Percentiles rank a stretch among this genome's conserved stretches.
phyloP scores from a whole-genome alignment of 1,140 invertebrate species.

The Pseudoatta argentina region DNA sequence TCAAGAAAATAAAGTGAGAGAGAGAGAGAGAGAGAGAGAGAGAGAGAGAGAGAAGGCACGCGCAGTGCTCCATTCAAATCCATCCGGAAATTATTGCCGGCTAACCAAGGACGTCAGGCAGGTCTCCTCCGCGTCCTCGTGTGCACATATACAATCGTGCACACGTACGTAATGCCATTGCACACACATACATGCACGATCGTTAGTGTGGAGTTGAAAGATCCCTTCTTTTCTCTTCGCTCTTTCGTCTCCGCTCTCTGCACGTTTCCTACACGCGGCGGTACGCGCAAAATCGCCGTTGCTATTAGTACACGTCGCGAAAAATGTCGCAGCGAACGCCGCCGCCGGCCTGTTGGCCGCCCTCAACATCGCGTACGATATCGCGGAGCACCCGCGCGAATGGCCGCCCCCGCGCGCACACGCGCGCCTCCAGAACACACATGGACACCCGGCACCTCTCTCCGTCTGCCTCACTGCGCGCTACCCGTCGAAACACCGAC shows the following conservation, averaged over 20 bases:
- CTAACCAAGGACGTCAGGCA: constrained; percentile 78
- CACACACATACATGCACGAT: neutral
- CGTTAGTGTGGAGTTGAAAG: constrained; percentile 5
- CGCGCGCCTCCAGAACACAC: constrained; percentile 33
- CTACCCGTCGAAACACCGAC: constrained; percentile 32
- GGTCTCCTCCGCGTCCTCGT: constrained; percentile 27
- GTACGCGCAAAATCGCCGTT: neutral
- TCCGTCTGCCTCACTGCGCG: constrained; percentile 15
- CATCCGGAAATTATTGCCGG: constrained; percentile 81
- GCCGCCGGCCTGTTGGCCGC: constrained; percentile 11
- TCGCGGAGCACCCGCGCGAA: constrained; percentile 41
- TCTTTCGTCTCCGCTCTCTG: constrained; percentile 15
- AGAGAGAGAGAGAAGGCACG: constrained; percentile 38
- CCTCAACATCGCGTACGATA: constrained; percentile 11
- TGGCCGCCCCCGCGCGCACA: constrained; percentile 45
- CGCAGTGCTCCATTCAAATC: constrained; percentile 81
- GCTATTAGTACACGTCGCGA: neutral
- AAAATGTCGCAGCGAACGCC: constrained; percentile 5
- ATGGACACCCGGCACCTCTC: constrained; percentile 27
- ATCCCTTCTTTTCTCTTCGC: constrained; percentile 15
- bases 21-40: constrained; percentile 19
- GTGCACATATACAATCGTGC: constrained; percentile 7
- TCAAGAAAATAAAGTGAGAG: neutral
- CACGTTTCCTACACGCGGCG: neutral
- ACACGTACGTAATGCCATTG: neutral